Conservation (phyloP, 2,113 vertebrate genomes). For the Illadopsis cleaveri region DNA sequence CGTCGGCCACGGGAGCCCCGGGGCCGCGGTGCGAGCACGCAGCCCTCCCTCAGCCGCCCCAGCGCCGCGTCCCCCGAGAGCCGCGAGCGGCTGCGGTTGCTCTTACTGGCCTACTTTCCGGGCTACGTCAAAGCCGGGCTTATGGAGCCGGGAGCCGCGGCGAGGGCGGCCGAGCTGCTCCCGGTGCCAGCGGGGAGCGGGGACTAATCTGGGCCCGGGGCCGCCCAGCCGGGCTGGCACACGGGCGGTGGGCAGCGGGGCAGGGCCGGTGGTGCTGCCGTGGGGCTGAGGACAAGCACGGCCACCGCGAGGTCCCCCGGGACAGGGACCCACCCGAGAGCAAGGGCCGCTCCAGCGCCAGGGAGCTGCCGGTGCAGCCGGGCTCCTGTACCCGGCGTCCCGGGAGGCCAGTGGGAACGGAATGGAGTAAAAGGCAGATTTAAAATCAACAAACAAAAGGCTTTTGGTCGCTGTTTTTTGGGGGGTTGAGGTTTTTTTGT, state of each 20-base stretch:
- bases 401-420: background rate
- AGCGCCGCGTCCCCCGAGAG: background rate
- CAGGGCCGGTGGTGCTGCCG: background rate
- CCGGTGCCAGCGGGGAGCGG: background rate
- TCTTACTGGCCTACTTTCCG: constrained; percentile 57
- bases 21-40: background rate
- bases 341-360: background rate
- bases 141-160: background rate
- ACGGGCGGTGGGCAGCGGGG: background rate
- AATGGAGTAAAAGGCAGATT: background rate
- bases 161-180: background rate
- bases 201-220: background rate
- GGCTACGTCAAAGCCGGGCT: constrained; percentile 50
- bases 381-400: background rate
- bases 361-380: background rate
- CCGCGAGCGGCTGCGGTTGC: constrained; percentile 18
- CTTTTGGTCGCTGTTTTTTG: background rate
- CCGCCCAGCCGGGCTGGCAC: background rate
- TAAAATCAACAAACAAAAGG: background rate
- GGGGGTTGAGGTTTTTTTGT: background rate
- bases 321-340: background rate
- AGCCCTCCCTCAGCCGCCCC: background rate
- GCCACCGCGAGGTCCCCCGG: background rate
- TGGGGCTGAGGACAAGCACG: background rate
- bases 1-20: background rate